Conservation (phyloP, 2,113 vertebrate genomes). For the Rousettus leschenaultii region DNA sequence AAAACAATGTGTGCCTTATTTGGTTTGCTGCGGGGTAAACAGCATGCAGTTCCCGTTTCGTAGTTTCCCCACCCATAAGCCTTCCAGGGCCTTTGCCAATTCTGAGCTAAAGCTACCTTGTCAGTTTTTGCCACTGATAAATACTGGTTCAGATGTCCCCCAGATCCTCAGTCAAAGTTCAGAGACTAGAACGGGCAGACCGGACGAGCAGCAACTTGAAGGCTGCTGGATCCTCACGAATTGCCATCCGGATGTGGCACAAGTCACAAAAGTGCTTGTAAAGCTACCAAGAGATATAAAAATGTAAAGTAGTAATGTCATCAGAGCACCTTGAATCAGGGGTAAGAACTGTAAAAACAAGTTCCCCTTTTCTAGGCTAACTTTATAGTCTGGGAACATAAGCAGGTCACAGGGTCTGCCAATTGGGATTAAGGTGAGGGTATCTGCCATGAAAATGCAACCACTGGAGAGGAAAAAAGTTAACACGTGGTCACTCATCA, state of each 20-base stretch:
- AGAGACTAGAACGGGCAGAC: background rate
- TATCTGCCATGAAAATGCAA: background rate
- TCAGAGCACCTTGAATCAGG: background rate
- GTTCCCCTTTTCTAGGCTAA: background rate
- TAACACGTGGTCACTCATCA: background rate
- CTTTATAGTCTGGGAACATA: background rate
- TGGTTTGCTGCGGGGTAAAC: background rate
- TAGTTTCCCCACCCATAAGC: background rate
- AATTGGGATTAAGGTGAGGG: background rate
- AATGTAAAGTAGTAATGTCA: background rate
- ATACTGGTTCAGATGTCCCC: background rate
- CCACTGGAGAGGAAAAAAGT: background rate
- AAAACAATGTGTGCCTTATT: background rate
- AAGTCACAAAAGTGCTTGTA: background rate
- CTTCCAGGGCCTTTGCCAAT: background rate
- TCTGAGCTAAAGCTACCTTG: background rate
- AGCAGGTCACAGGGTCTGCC: background rate
- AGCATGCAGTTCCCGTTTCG: background rate
- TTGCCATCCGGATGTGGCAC: background rate
- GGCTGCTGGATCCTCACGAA: background rate
- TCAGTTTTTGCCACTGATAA: background rate
- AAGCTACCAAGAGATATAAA: background rate
- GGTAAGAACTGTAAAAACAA: background rate
- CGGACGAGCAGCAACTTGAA: background rate
- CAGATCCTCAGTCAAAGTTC: background rate